These are phyloP conservation scores for Pantherophis vulpinus DNA, from an alignment of 2,797 vertebrate species.

Conservation along the genomic window DNA sequence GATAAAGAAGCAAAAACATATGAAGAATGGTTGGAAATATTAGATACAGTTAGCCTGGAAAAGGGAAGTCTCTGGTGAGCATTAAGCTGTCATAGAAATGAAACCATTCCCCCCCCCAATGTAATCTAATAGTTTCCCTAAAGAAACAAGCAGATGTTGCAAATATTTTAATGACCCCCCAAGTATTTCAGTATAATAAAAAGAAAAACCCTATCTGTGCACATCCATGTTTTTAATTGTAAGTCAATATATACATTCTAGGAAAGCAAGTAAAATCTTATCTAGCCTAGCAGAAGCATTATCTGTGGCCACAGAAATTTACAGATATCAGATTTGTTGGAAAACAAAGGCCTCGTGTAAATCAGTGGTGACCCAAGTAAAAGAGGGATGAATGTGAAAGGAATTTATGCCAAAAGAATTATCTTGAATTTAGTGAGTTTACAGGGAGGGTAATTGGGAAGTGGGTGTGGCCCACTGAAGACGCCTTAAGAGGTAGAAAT, in stretches of 20 bases:
- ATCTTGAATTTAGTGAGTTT: conserved; percentile 20
- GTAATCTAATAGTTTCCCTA: not conserved
- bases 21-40: not conserved
- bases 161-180: conserved; percentile 25
- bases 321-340: conserved; percentile 26
- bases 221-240: not conserved
- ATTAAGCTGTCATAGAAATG: not conserved
- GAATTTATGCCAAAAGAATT: not conserved
- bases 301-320: conserved; percentile 9
- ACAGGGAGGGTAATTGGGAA: too few species aligned
- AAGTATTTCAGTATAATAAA: conserved; percentile 30
- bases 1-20: not conserved
- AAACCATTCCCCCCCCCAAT: not conserved
- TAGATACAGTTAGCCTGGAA: not conserved
- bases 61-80: not conserved
- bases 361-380: conserved; percentile 19
- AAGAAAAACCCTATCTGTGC: not conserved
- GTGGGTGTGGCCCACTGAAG: too few species aligned
- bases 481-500: too few species aligned
- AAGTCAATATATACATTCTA: conserved; percentile 38
- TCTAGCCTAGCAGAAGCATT: conserved; percentile 23
- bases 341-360: conserved; percentile 3
- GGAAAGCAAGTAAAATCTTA: conserved; percentile 33
- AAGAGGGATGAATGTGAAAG: not conserved
- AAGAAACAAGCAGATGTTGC: not conserved